Conservation (phyloP, 2,113 vertebrate species). For the Anguilla rostrata region DNA sequence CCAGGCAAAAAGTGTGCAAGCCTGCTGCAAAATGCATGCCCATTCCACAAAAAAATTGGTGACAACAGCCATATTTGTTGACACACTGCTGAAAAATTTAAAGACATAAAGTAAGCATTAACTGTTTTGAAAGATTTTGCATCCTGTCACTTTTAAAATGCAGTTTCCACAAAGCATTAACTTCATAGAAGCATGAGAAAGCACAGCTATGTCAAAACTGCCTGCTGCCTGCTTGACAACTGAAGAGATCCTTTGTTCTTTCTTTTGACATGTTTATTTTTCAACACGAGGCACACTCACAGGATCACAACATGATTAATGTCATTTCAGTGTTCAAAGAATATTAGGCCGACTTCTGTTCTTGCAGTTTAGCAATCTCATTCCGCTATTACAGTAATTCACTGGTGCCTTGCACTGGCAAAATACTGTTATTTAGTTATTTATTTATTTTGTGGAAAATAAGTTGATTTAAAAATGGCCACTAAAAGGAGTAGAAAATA, state of each 20-base stretch:
- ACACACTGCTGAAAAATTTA: not conserved
- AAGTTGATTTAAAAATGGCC: not conserved
- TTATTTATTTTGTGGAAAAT: not conserved
- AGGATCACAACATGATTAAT: conserved; percentile 23
- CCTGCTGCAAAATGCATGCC: no score
- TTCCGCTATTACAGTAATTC: conserved; percentile 2
- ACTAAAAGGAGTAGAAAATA: not conserved
- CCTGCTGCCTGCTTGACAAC: not conserved
- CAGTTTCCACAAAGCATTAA: not conserved
- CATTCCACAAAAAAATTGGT: not conserved
- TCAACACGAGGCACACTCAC: conserved; percentile 14
- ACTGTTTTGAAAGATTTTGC: not conserved
- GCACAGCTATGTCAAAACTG: not conserved
- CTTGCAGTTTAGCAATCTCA: not conserved
- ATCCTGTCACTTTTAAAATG: not conserved
- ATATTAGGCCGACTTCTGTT: conserved; percentile 19
- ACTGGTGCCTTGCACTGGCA: not conserved
- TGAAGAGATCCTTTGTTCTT: conserved; percentile 18
- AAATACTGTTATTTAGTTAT: not conserved
- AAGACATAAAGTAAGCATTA: not conserved
- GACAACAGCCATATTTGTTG: not conserved
- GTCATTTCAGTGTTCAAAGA: not conserved
- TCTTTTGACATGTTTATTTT: conserved; percentile 32
- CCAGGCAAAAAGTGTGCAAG: no score
- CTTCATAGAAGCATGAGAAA: conserved; percentile 11